Evolutionary conservation across 2,113 vertebrate species (phyloP).

Genomic region (Amblyornis subalaris): DNA sequence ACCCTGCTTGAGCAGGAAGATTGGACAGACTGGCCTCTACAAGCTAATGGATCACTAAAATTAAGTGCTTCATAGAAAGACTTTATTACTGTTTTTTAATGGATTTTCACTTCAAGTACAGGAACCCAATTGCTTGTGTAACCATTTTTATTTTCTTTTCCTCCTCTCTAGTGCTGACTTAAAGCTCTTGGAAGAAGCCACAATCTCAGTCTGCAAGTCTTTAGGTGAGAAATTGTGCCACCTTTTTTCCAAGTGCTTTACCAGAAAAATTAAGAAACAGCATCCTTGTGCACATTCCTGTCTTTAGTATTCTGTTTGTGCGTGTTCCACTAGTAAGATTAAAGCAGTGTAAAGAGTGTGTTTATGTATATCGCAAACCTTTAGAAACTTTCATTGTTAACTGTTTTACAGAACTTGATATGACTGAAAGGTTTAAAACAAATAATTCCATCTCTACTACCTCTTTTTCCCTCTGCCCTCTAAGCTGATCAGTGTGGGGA

Average conservation of each 20-base stretch:
- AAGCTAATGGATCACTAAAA: neutral
- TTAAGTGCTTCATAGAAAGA: neutral
- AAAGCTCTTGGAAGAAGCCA: conserved; percentile 90
- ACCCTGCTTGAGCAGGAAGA: neutral
- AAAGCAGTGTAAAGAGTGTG: neutral
- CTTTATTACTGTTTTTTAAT: neutral
- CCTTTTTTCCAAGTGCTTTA: neutral
- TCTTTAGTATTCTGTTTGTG: neutral
- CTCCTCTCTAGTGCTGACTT: conserved; percentile 78
- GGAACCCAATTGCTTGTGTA: neutral
- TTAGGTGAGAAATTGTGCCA: conserved; percentile 77
- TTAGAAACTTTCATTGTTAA: neutral
- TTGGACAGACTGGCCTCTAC: neutral
- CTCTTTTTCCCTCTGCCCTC: neutral
- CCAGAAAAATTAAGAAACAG: neutral
- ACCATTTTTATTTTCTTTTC: neutral
- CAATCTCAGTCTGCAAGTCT: conserved; percentile 86
- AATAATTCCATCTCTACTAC: neutral
- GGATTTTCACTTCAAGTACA: neutral
- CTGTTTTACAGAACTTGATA: neutral
- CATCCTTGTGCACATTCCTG: neutral
- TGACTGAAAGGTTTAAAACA: neutral
- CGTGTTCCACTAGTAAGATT: neutral
- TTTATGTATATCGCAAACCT: neutral
- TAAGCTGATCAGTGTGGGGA: neutral